A percentile compares a stretch with the other conserved stretches of the same genome.
phyloP scores from a whole-genome alignment of 2,113 vertebrate genomes.

The Phylloscopus whistleri region DNA sequence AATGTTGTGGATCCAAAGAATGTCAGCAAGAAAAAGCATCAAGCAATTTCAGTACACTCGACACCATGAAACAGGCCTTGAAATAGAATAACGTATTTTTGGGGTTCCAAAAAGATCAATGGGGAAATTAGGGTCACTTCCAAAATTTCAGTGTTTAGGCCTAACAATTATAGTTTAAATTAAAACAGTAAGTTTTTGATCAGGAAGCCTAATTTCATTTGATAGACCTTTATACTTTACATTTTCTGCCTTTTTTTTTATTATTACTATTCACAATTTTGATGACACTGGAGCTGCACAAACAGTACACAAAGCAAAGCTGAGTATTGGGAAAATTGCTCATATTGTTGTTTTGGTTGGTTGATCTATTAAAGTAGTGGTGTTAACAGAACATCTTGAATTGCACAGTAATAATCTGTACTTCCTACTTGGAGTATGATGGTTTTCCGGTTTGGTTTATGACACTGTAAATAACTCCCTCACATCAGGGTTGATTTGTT shows the following conservation, averaged over 20 bases:
- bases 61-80: not conserved
- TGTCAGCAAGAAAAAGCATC: not conserved
- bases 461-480: not conserved
- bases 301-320: not conserved
- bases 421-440: not conserved
- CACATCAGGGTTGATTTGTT: not conserved
- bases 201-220: not conserved
- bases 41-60: fast-evolving
- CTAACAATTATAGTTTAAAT: not conserved
- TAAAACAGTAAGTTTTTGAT: not conserved
- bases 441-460: not conserved
- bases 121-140: not conserved
- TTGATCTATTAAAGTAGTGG: not conserved
- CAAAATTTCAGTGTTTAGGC: not conserved
- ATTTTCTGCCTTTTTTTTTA: not conserved
- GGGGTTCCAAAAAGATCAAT: not conserved
- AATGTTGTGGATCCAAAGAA: not conserved
- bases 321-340: not conserved
- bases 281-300: not conserved
- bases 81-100: not conserved
- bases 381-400: not conserved
- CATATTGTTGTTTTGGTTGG: not conserved
- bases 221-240: not conserved
- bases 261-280: not conserved
- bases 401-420: not conserved